phyloP scores from a whole-genome alignment of 92 coral and sea anemone species.

The Parazoanthus swiftii region DNA sequence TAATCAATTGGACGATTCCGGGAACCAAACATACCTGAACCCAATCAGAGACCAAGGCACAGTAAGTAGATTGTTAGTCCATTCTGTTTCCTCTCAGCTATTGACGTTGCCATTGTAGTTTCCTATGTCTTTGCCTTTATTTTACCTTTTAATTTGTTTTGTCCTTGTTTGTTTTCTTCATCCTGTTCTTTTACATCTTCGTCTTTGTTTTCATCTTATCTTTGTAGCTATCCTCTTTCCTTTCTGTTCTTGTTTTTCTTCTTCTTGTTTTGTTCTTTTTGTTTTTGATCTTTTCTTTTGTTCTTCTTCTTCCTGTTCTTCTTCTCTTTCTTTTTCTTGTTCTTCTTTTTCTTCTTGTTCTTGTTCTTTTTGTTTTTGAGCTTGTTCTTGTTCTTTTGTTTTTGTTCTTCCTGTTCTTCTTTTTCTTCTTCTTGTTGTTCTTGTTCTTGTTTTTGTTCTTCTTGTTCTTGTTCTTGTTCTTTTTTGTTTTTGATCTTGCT shows the following conservation, averaged over 20 bases:
- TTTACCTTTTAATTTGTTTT: neutral
- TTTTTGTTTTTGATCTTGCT: no score
- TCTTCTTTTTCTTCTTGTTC: neutral
- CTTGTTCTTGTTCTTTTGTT: neutral
- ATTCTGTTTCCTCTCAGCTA: neutral
- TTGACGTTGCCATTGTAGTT: neutral
- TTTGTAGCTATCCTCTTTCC: neutral
- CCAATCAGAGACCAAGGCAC: constrained; percentile 69
- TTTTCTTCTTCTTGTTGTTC: no score
- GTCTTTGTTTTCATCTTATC: no score
- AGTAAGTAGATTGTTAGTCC: constrained; percentile 47
- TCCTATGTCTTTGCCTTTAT: no score
- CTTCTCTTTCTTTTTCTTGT: no score
- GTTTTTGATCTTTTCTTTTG: no score
- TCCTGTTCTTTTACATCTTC: neutral
- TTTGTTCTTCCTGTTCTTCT: no score
- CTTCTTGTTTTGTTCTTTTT: neutral
- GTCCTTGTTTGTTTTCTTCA: neutral
- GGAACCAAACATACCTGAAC: constrained; percentile 74
- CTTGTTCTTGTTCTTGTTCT: neutral
- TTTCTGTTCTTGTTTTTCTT: neutral
- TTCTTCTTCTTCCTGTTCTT: neutral
- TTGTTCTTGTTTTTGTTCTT: neutral
- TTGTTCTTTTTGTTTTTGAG: neutral
- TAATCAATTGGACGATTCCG: constrained; percentile 62